Base-by-base conservation (phyloP, 2,797 vertebrate genomes). In the Spea hammondii region DNA sequence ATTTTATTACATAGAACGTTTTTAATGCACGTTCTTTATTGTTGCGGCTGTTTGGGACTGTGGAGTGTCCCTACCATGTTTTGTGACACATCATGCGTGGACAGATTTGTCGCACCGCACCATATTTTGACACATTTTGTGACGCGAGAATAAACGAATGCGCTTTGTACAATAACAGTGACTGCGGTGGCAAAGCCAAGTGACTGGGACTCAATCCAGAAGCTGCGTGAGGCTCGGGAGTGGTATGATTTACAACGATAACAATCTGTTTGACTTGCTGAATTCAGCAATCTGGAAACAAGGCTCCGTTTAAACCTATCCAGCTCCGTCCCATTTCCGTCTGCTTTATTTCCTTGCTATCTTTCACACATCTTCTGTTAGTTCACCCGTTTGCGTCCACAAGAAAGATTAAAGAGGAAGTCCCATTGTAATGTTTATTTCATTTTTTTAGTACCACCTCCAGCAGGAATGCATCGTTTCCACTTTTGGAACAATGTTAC, bases 261-360 rank as follows among this genome's bases (percentile, higher is more conserved):
- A 74, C 72, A 64, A 74, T 74, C 48, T 74, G 47, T 64, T 74
- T 50, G 72, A 74, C 72, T 64, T 50, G 72, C 50, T 32, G 50
- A 45, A 62, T 51, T 64, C 14, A 64, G 46, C 51, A 49, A 64
- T 74, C 57, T 59, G 54, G 53, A 57, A 54, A 72, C 44, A 45
- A 48, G 44, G 70, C 70, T 64, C 46, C 11, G 67, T 17, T 14
- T 69, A 32, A 47, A 47, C 44, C 54, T 32, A 4, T 14, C 70
- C 70, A 72, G 9, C 10, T 59, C 53, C 44, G 5, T 9, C 14
- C 13, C 59, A 64, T 64, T 74, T 64, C 72, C 72, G 72, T 74
- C 72, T 74, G 72, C n/a, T 74, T 74, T 50, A 74, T 51, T 74
- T 74, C 59, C 62, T 12, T 4, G 14, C 55, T 74, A 64, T 74